phyloP scores from a whole-genome alignment of 2,797 vertebrate species.

The Sebastes nivosus region DNA sequence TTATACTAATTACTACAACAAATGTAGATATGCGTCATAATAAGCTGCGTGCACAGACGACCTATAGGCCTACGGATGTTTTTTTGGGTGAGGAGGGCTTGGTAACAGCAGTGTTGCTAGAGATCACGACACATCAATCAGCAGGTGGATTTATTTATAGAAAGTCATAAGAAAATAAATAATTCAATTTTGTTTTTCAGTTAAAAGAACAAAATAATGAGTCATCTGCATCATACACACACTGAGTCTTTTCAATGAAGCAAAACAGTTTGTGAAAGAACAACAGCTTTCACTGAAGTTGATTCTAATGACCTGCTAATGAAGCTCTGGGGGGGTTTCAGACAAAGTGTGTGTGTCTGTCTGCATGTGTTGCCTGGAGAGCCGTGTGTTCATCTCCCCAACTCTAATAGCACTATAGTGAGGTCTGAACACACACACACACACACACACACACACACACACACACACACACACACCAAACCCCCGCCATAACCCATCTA shows the following conservation, averaged over 20 bases:
- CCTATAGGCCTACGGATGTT: too few species aligned
- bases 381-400: conserved; percentile 41
- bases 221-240: not conserved
- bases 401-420: conserved; percentile 43
- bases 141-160: conserved; percentile 8
- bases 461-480: conserved; percentile 10
- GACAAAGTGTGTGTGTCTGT: conserved; percentile 13
- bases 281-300: conserved; percentile 57
- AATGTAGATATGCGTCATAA: too few species aligned
- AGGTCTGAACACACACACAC: conserved; percentile 29
- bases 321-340: conserved; percentile 59
- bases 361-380: conserved; percentile 41
- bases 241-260: not conserved
- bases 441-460: conserved; percentile 2
- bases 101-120: too few species aligned
- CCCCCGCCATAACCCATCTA: conserved; percentile 45
- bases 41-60: too few species aligned
- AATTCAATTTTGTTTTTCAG: not conserved
- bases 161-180: not conserved
- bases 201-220: conserved; percentile 26
- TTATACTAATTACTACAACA: too few species aligned
- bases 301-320: conserved; percentile 71
- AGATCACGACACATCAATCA: not conserved
- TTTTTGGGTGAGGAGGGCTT: too few species aligned
- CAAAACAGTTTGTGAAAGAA: conserved; percentile 30